Base-by-base conservation (phyloP, 2,888 invertebrate species). In the Halocaridina rubra region DNA sequence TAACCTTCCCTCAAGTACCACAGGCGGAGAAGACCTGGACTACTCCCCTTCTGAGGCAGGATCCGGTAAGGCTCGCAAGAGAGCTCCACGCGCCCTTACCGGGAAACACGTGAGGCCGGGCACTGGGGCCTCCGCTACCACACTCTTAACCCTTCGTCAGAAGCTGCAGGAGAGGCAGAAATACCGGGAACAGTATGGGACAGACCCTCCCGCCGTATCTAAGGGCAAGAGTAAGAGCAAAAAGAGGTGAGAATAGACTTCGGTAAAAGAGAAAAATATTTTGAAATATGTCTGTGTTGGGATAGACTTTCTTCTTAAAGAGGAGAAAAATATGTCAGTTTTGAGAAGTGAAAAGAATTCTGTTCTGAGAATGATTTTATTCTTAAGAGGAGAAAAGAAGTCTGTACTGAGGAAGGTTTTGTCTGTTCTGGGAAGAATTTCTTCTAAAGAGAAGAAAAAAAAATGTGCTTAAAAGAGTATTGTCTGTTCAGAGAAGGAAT, bases 91-190 rank as follows among this genome's bases (percentile, higher is more conserved):
- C 46, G 91, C 91, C n/a, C 89, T 91, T 86, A 91, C 91, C 3
- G 91, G 91, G 0, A 90, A 91, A 84, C 91, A 91, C 88, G 91
- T 91, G 19, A 89, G 91, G 24, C 90, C 91, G 24, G 91, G 91
- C 19, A 91, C 91, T 3, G 91, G 91, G 59, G 91, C 91, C 61
- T 91, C 91, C 27, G 90, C 91, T 8, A 89, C 90, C 8, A 91
- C 91, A 0, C 90, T 91, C 16, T 89, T 90, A 10, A 90, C 91
- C n/a, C 90, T 91, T 22, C 89, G 91, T n/a, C 90, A 90, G 71
- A 91, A 91, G 86, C 90, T 91, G 46, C 90, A 91, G 88, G 91
- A 91, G 84, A 89, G 91, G 64, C 90, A 91, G 88, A 80, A 84
- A 22, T 80, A 85, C 29, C 76, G 84, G 24, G 85, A 87, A n/a